Evolutionary conservation across 2,888 invertebrate genomes (phyloP).

Genomic region (Pseudanteris insignis): DNA sequence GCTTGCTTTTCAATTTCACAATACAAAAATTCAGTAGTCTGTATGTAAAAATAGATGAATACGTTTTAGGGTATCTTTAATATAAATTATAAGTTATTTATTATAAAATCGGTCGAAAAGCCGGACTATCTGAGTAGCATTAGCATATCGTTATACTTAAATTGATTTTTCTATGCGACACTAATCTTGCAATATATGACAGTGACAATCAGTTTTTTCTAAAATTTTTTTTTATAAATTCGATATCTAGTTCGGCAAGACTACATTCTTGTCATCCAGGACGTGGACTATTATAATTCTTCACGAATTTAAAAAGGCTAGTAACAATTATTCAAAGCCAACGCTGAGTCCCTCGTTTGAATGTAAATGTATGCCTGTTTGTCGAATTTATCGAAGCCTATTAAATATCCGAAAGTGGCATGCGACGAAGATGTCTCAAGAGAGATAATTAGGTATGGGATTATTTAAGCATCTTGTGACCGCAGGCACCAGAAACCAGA

Average conservation of each 20-base stretch:
- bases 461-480: conserved; percentile 47
- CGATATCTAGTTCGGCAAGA: conserved; percentile 22
- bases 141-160: conserved; percentile 25
- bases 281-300: conserved; percentile 36
- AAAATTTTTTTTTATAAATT: conserved; percentile 4
- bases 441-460: conserved; percentile 48
- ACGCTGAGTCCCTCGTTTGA: conserved; percentile 39
- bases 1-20: too few species aligned
- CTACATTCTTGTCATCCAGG: conserved; percentile 31
- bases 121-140: too few species aligned
- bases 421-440: conserved; percentile 47
- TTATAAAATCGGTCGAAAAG: too few species aligned
- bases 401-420: conserved; percentile 45
- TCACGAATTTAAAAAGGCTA: conserved; percentile 33
- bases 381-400: conserved; percentile 43
- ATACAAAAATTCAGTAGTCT: too few species aligned
- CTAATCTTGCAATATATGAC: conserved; percentile 12
- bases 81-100: too few species aligned
- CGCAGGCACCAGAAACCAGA: conserved; percentile 44
- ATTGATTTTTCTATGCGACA: conserved; percentile 26
- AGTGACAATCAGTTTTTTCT: conserved; percentile 11
- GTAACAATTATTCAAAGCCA: conserved; percentile 39
- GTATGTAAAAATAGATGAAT: too few species aligned
- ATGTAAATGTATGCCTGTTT: conserved; percentile 43
- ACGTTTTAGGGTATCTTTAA: too few species aligned